Evolutionary conservation across 2,113 vertebrate species (phyloP), one percentile per base, ranked within the genome.

Genomic region (Anhinga rufa): DNA sequence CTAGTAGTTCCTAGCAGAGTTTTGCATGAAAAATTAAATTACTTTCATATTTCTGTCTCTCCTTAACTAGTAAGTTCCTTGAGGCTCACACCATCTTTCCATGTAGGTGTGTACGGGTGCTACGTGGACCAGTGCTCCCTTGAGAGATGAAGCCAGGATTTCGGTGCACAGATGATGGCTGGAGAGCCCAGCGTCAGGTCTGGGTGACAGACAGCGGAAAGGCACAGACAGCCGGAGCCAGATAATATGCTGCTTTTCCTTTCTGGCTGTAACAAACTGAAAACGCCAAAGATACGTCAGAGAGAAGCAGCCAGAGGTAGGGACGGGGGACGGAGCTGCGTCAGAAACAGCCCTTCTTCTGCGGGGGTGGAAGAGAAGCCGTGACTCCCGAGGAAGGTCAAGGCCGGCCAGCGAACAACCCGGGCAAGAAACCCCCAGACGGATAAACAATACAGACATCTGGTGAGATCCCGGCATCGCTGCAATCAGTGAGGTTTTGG

Each of bases 391-490:
- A 36, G 83, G 44, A 86, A 93, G 96, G 96, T 97, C 96, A 96
- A 96, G 97, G 93, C 88, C 54, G 2, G 57, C 76, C 88, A 57
- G 88, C 8, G 6, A 94, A 92, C 92, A 94, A 65, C 61, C 81
- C 9, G 1, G 54, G 74, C 54, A 57, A 94, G 93, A 91, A 90
- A 92, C 44, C 61, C 91, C 83, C 88, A 86, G 81, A 87, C 2
- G 49, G 88, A 95, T 92, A 95, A 96, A 97, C 93, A 96, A 92
- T 65, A 74, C 66, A 84, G 95, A 97, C 96, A 96, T 92, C 94
- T 95, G 95, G 62, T 88, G 88, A 95, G 84, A 93, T 95, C 94
- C 92, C 68, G 24, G 81, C 91, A 93, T 69, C 3, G 17, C 77
- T 69, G 97, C 91, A 95, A 68, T 96, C 96, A 96, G 78, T 7